Percentiles rank a stretch among this genome's conserved stretches.
These are phyloP conservation scores for Otocyon megalotis DNA, from an alignment of 2,113 vertebrate species.

Conservation along the genomic window DNA sequence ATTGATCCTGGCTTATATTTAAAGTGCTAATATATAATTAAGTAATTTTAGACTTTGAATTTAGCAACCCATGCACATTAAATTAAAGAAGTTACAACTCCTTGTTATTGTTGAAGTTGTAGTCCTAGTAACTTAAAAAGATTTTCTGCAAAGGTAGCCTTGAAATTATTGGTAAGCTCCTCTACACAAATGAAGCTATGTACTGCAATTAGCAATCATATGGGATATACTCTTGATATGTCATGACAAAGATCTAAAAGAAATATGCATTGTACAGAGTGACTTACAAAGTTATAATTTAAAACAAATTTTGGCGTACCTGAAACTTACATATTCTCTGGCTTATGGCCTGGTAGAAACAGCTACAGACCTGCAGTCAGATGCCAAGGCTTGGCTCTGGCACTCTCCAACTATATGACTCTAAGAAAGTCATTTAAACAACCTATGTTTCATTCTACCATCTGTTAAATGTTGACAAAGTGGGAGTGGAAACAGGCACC, in stretches of 20 bases:
- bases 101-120: neutral
- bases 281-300: constrained; percentile 9
- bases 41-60: neutral
- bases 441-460: constrained; percentile 42
- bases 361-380: constrained; percentile 38
- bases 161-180: neutral
- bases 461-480: neutral
- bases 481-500: neutral
- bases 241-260: neutral
- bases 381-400: neutral
- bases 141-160: constrained; percentile 16
- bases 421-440: constrained; percentile 35
- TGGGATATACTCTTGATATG: neutral
- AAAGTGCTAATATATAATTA: neutral
- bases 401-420: neutral
- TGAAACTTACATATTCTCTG: neutral
- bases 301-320: neutral
- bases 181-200: neutral
- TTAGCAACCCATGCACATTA: constrained; percentile 57
- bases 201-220: constrained; percentile 16
- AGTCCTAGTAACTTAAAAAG: constrained; percentile 35
- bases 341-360: constrained; percentile 35
- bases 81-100: constrained; percentile 6
- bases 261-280: neutral
- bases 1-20: neutral